Evolutionary conservation across 2,888 invertebrate species (phyloP).

Genomic region (Molanna angustata): DNA sequence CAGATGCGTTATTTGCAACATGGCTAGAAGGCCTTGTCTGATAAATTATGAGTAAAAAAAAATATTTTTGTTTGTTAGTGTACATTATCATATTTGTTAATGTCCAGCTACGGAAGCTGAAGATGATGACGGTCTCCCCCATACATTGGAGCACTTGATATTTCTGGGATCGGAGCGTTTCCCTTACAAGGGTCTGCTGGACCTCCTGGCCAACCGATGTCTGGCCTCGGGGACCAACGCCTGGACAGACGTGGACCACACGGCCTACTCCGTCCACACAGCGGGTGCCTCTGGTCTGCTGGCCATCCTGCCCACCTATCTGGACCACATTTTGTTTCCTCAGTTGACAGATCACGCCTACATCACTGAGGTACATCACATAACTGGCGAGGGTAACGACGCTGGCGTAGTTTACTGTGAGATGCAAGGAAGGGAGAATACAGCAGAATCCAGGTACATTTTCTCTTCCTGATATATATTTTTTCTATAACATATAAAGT

Average conservation of each 20-base stretch:
- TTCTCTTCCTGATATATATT: no score
- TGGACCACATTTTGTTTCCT: slow-evolving; percentile 87
- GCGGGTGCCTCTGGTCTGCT: slow-evolving; percentile 86
- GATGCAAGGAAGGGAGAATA: slow-evolving; percentile 85
- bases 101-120: slow-evolving; percentile 81
- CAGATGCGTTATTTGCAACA: no score
- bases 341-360: slow-evolving; percentile 78
- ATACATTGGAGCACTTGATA: slow-evolving; percentile 88
- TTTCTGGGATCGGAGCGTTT: slow-evolving; percentile 88
- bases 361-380: slow-evolving; percentile 88
- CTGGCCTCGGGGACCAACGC: slow-evolving; percentile 92
- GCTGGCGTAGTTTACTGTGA: slow-evolving; percentile 96
- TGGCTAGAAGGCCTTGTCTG: no score
- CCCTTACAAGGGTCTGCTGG: slow-evolving; percentile 86
- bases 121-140: slow-evolving; percentile 90
- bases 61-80: no score
- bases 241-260: slow-evolving; percentile 83
- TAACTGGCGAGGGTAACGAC: slow-evolving; percentile 84
- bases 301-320: slow-evolving; percentile 82
- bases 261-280: slow-evolving; percentile 85
- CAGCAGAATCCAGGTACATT: slow-evolving; percentile 69
- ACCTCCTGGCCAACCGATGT: slow-evolving; percentile 84
- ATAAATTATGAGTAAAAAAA: no score
- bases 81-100: no score
- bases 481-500: no score